Base-by-base conservation (phyloP, 1,140 invertebrate species). In the Lanistes nyassanus region DNA sequence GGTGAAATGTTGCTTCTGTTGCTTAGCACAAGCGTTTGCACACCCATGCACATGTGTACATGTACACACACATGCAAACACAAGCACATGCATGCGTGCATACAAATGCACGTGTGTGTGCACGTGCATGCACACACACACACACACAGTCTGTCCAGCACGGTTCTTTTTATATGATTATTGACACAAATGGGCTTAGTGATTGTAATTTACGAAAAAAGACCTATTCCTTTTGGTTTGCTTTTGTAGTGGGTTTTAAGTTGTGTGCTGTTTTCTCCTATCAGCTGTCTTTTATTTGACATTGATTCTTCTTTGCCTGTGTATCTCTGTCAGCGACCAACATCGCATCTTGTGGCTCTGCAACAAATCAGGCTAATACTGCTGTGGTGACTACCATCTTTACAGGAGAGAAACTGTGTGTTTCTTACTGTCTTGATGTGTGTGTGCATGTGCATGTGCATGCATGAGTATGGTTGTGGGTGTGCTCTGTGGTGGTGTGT, bases 1-100 rank as follows among this genome's bases (percentile, higher is more conserved):
- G n/a, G n/a, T n/a, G n/a, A n/a, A n/a, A n/a, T n/a, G n/a, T n/a
- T n/a, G n/a, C n/a, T n/a, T n/a, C n/a, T n/a, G n/a, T n/a, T n/a
- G n/a, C n/a, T n/a, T n/a, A n/a, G n/a, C n/a, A n/a, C n/a, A n/a
- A n/a, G n/a, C n/a, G n/a, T n/a, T n/a, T n/a, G n/a, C 64, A 66
- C 34, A 34, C 64, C 34, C 64, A 66, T 36, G 39, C 64, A 34
- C 64, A 36, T 23, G n/a, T 36, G 39, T 36, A 66, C 34, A 36
- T 36, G 39, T 36, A 66, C 64, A 66, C 64, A 66, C 64, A 66
- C 64, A 66, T 23, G 39, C 64, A 66, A 29, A 34, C 16, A 36
- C 39, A 21, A 2, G 26, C 34, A 34, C 64, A 66, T 36, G 39
- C 64, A 66, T 36, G 39, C 64, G 39, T 36, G 39, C 64, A 66